Conservation (phyloP, 53 echinoderm and acorn worm species). For the Antedon mediterranea region DNA sequence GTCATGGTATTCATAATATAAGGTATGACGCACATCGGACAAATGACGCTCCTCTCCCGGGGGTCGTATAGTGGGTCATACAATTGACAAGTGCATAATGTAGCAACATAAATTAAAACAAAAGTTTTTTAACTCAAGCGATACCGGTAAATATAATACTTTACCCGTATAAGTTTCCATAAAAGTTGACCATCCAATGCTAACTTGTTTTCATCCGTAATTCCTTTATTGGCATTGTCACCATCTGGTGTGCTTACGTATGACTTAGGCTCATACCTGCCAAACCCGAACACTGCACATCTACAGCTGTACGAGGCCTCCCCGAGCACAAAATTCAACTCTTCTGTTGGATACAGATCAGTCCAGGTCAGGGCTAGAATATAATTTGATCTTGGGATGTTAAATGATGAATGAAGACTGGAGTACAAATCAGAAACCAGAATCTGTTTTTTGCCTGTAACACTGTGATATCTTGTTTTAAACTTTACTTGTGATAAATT, state of each 20-base stretch:
- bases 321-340: conserved; percentile 85
- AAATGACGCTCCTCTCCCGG: too few species aligned
- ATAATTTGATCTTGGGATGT: conserved; percentile 25
- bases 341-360: conserved; percentile 70
- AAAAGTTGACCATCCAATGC: conserved; percentile 38
- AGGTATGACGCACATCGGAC: too few species aligned
- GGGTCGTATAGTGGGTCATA: too few species aligned
- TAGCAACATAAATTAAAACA: too few species aligned
- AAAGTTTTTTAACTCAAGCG: too few species aligned
- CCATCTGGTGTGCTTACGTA: conserved; percentile 3
- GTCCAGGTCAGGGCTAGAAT: conserved; percentile 88
- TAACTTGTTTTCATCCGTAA: conserved; percentile 11
- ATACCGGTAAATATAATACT: background rate
- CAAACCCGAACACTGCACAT: conserved; percentile 73
- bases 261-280: conserved; percentile 60
- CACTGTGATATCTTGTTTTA: conserved; percentile 28
- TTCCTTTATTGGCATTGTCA: background rate
- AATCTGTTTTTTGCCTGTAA: conserved; percentile 55
- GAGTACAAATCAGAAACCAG: conserved; percentile 58
- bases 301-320: conserved; percentile 50
- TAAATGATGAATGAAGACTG: conserved; percentile 37
- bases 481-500: conserved; percentile 26
- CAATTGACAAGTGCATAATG: too few species aligned
- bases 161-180: conserved; percentile 86
- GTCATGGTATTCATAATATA: too few species aligned